phyloP scores from a whole-genome alignment of 2,113 vertebrate species.

The Capreolus pygargus region DNA sequence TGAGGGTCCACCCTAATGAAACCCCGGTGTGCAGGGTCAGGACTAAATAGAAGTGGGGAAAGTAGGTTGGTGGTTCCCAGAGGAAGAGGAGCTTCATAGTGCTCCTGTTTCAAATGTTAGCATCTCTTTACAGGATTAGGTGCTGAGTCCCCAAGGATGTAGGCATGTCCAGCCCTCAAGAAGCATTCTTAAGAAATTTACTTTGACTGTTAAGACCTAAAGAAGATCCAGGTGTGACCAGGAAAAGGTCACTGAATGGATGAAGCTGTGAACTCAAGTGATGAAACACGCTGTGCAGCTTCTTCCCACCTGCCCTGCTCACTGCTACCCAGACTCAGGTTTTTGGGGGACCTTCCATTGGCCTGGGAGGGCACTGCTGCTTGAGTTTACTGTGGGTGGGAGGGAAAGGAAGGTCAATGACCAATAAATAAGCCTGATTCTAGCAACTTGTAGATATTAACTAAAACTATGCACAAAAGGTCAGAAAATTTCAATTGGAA shows the following conservation, averaged over 20 bases:
- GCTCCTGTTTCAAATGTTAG: background rate
- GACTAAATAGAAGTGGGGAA: background rate
- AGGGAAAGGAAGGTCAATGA: background rate
- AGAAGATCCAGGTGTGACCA: background rate
- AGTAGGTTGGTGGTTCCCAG: background rate
- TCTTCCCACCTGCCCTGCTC: background rate
- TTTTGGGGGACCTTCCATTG: background rate
- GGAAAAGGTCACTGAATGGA: background rate
- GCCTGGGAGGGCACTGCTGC: background rate
- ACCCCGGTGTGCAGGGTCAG: background rate
- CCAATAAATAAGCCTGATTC: background rate
- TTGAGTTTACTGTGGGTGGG: background rate
- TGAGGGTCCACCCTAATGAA: background rate
- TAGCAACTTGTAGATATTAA: background rate
- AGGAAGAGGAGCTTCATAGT: background rate
- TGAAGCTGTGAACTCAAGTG: background rate
- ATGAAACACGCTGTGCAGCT: background rate
- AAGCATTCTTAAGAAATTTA: background rate
- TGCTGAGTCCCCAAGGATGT: background rate
- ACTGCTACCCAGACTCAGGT: background rate
- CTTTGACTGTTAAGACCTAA: background rate
- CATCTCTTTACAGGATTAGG: background rate
- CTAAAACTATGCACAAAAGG: background rate
- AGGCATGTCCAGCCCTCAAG: background rate
- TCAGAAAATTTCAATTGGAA: slow-evolving; percentile 3